Evolutionary conservation across 2,113 vertebrate genomes (phyloP).

Genomic region (Ptilorrhoa leucosticta): DNA sequence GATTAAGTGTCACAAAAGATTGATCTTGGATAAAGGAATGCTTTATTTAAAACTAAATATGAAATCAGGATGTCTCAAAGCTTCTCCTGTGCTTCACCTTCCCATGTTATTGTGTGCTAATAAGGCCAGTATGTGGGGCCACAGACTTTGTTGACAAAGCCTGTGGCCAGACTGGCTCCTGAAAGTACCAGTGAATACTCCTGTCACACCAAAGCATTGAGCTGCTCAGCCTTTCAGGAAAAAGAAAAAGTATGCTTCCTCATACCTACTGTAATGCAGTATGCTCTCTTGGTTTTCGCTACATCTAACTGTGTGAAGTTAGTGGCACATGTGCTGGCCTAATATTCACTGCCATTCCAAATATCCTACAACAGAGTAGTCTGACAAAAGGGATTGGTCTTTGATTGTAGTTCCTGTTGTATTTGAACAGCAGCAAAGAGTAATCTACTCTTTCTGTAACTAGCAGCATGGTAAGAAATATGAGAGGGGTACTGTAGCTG

Average conservation of each 20-base stretch:
- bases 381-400: neutral
- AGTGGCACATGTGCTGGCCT: neutral
- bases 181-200: neutral
- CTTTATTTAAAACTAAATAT: slow-evolving; percentile 42
- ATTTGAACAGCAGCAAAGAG: neutral
- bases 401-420: neutral
- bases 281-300: neutral
- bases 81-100: neutral
- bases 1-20: neutral
- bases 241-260: neutral
- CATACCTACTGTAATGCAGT: neutral
- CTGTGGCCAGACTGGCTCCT: neutral
- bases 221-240: neutral
- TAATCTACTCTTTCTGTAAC: neutral
- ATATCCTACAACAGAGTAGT: neutral
- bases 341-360: neutral
- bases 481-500: neutral
- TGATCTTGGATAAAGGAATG: slow-evolving; percentile 15
- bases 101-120: neutral
- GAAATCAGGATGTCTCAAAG: slow-evolving; percentile 14
- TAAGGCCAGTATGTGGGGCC: neutral
- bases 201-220: neutral
- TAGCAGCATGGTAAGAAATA: neutral
- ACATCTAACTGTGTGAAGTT: neutral
- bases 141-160: neutral